These are phyloP conservation scores for Dryomyza anilis DNA, from an alignment of 2,888 invertebrate species.

Conservation along the genomic window DNA sequence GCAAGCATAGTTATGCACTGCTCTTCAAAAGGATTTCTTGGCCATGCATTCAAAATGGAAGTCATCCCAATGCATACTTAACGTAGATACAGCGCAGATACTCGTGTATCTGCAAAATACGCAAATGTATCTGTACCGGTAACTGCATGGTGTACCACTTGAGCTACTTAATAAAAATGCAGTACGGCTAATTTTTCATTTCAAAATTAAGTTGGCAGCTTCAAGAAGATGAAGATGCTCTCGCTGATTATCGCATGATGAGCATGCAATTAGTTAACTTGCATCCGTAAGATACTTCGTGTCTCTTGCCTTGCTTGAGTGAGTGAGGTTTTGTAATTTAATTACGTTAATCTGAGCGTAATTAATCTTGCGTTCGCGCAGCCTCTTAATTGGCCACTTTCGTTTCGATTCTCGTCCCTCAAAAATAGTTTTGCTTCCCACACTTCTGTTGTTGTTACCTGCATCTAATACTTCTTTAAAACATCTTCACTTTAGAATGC, in stretches of 20 bases:
- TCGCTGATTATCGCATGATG: not conserved
- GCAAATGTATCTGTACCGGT: not conserved
- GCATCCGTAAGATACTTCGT: not conserved
- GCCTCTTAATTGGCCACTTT: slow-evolving; percentile 3
- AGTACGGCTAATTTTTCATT: slow-evolving; percentile 42
- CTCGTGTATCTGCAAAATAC: slow-evolving; percentile 1
- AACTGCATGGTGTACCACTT: slow-evolving; percentile 4
- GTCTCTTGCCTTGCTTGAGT: not conserved
- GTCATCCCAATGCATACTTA: too few relatives aligned
- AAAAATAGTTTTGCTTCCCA: not conserved
- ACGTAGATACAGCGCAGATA: too few relatives aligned
- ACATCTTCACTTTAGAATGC: too few relatives aligned
- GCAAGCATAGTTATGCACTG: not conserved
- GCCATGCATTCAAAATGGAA: slow-evolving; percentile 16
- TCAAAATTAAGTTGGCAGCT: slow-evolving; percentile 3
- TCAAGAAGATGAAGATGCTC: too few relatives aligned
- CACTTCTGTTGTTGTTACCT: not conserved
- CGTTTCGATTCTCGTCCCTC: not conserved
- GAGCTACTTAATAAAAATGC: slow-evolving; percentile 45
- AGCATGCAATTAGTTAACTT: not conserved
- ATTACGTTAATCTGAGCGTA: slow-evolving; percentile 53
- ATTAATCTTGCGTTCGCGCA: slow-evolving; percentile 56
- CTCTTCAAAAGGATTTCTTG: not conserved
- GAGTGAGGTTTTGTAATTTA: not conserved
- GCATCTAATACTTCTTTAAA: too few relatives aligned